These are phyloP conservation scores for Mamestra brassicae DNA, from an alignment of 2,888 invertebrate genomes.

Conservation along the genomic window DNA sequence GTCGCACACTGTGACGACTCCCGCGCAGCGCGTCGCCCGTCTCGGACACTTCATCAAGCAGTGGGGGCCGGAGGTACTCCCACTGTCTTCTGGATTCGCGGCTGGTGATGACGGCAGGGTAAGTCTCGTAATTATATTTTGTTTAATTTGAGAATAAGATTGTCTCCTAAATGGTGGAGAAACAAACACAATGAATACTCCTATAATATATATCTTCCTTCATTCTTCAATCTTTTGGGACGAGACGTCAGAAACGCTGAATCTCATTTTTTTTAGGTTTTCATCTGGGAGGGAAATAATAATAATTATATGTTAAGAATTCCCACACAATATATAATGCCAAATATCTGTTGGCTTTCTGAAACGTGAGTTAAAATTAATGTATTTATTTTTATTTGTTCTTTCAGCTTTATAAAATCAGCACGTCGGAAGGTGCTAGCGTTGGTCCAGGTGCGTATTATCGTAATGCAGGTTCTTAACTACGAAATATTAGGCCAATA, in stretches of 20 bases:
- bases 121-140: slow-evolving; percentile 9
- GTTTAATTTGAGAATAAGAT: too few relatives aligned
- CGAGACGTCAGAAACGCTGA: too few relatives aligned
- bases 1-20: slow-evolving; percentile 93
- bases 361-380: neutral
- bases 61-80: slow-evolving; percentile 92
- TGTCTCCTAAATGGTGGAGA: too few relatives aligned
- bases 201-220: too few relatives aligned
- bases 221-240: too few relatives aligned
- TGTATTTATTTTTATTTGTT: slow-evolving; percentile 6
- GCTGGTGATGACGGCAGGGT: slow-evolving; percentile 87
- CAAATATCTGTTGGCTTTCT: neutral
- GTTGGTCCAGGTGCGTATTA: slow-evolving; percentile 77
- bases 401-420: slow-evolving; percentile 86
- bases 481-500: neutral
- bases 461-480: neutral
- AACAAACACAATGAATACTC: too few relatives aligned
- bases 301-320: too few relatives aligned
- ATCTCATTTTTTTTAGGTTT: too few relatives aligned
- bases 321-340: too few relatives aligned
- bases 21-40: slow-evolving; percentile 93
- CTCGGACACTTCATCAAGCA: slow-evolving; percentile 92
- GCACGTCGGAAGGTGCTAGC: slow-evolving; percentile 70
- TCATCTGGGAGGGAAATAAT: too few relatives aligned
- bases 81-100: slow-evolving; percentile 85